Evolutionary conservation across 2,113 vertebrate species (phyloP), one percentile per base, ranked within the genome.

Genomic region (Piprites chloris): DNA sequence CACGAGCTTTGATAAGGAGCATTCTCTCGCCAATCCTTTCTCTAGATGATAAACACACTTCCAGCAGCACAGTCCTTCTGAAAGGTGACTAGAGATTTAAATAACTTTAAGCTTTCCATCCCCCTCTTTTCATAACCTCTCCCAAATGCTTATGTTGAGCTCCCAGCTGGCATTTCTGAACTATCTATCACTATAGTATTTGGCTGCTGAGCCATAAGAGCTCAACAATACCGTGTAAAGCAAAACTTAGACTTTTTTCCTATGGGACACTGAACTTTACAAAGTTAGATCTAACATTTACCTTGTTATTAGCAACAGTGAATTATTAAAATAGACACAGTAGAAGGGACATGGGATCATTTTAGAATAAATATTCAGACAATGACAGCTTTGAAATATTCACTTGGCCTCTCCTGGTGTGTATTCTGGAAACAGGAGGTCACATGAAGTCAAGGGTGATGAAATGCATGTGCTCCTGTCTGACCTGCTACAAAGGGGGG

Each of bases 1-100:
- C 58, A 49, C 2, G 8, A 65, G 28, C 80, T 96, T 95, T 85
- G 94, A 97, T 95, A 97, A 96, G 95, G 86, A 87, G 50, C 94
- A 93, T 80, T 91, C 73, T 97, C 91, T 73, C 39, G n/a, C 69
- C 77, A 72, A 35, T 61, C 50, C 8, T 19, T 94, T 94, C 92
- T 93, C 81, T 49, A 83, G 56, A 72, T 1, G 62, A 89, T 84
- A 95, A 97, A 93, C 83, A 92, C 39, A 83, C 61, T 97, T 91
- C 73, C 73, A 87, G 79, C 41, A 89, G 65, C 63, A 72, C 26
- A 63, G 82, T 39, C 84, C 75, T 76, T 93, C 73, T 74, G 81
- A 89, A 93, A 96, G 87, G 95, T 94, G 80, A 68, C 85, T 79
- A 63, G 58, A 94, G 86, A 63, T 58, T 89, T 95, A 91, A 96